Evolutionary conservation across 2,888 invertebrate species (phyloP), one percentile per base, ranked within the genome.

Genomic region (Scaptomyza caliginosa): DNA sequence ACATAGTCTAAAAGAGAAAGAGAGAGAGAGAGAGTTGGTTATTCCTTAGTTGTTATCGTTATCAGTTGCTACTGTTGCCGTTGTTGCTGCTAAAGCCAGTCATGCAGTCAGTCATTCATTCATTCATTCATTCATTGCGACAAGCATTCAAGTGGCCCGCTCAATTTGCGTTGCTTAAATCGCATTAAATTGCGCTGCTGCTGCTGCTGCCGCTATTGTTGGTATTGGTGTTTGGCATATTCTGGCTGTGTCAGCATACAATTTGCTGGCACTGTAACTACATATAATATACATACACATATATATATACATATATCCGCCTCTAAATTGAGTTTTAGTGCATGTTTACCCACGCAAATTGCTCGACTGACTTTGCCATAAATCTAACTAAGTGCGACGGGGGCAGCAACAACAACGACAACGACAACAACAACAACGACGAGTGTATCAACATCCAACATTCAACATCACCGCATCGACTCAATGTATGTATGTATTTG

Each of bases 261-360:
- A 59, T 63, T 30, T 30, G 63, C 59, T 62, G 63, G 63, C 59
- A 59, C 81, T 86, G 70, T 73, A 58, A 52, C 62, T 45, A 57
- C 36, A 62, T 43, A 39, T 40, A 36, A 49, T 17, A 11, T 48
- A 51, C 19, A 36, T 17, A 42, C 38, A 51, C 30, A 42, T 36
- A 34, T 7, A 46, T 11, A 8, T 19, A 21, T 57, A 75, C 67
- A 68, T 84, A 73, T 80, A 80, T 86, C 73, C 67, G 82, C 74
- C 69, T 83, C 80, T 88, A 83, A 83, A 83, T 84, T 84, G 88
- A 75, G 87, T 83, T 86, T 89, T 89, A 90, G 87, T 89, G 86
- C 86, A 84, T 90, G 88, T 89, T 89, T 90, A 90, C 89, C 90
- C 90, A 90, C 89, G 89, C 89, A 90, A 90, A 89, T 89, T 87